Conservation (phyloP, 1,140 invertebrate species). For the Cheumatopsyche charites region DNA sequence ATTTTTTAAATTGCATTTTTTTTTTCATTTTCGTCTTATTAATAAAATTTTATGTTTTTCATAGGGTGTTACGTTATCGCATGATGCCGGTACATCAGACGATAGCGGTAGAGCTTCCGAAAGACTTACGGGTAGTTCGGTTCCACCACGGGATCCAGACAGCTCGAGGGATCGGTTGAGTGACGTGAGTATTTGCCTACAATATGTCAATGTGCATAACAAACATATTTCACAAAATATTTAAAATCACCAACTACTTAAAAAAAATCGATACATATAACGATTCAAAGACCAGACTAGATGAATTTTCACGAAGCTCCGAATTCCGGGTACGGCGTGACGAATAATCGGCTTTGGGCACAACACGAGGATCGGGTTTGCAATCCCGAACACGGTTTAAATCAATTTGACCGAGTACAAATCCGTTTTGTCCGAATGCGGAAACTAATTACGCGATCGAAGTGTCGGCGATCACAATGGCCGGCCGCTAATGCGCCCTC, state of each 20-base stretch:
- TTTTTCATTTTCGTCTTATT: background rate
- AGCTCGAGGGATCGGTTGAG: conserved; percentile 80
- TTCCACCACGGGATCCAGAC: conserved; percentile 73
- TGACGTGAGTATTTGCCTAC: conserved; percentile 69
- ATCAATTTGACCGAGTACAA: conserved; percentile 20
- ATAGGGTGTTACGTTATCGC: conserved; percentile 69
- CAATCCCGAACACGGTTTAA: conserved; percentile 3
- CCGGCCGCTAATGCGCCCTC: conserved; percentile 3
- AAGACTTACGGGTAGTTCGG: conserved; percentile 74
- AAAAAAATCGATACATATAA: background rate
- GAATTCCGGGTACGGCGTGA: background rate
- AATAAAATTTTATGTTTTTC: conserved; percentile 41
- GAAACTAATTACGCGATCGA: conserved; percentile 32
- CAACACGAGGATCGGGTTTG: background rate
- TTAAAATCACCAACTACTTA: background rate
- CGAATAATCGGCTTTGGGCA: conserved; percentile 3
- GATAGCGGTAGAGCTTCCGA: conserved; percentile 78
- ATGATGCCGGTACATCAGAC: conserved; percentile 78
- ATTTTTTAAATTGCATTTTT: background rate
- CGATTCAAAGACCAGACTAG: background rate
- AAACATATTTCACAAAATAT: background rate
- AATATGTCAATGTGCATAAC: background rate
- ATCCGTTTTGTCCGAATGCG: conserved; percentile 13
- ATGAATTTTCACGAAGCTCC: conserved; percentile 16
- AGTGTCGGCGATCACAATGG: background rate